A percentile compares a stretch with the other conserved stretches of the same genome.
phyloP scores from a whole-genome alignment of 2,888 invertebrate species.

The Cephus rjabovi region DNA sequence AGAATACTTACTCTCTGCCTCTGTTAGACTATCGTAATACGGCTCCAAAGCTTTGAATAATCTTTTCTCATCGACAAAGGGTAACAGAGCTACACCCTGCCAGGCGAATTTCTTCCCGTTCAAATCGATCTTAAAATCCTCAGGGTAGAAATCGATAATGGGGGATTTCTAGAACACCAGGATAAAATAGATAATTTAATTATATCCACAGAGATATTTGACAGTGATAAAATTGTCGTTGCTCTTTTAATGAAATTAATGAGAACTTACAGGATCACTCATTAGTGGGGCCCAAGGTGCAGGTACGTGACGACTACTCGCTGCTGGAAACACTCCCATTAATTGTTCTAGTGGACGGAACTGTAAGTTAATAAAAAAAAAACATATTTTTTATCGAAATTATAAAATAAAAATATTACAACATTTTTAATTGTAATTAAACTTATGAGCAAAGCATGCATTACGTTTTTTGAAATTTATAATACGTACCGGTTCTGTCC shows the following conservation, averaged over 20 bases:
- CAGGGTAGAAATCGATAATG: constrained; percentile 99
- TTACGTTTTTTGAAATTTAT: neutral
- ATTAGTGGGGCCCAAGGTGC: constrained; percentile 93
- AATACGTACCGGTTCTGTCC: constrained; percentile 84
- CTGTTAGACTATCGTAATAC: constrained; percentile 83
- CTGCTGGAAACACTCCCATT: constrained; percentile 99
- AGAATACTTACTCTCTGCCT: constrained; percentile 79
- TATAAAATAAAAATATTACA: constrained; percentile 5
- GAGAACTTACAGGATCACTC: constrained; percentile 82
- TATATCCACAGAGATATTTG: neutral
- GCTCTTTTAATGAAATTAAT: neutral
- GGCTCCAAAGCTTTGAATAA: constrained; percentile 85
- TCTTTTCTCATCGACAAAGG: constrained; percentile 95
- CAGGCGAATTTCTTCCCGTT: constrained; percentile 99
- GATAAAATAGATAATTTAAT: constrained; percentile 17
- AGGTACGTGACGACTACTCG: constrained; percentile 94
- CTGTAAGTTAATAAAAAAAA: constrained; percentile 66
- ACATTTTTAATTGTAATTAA: neutral
- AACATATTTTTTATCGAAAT: neutral
- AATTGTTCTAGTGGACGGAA: constrained; percentile 98
- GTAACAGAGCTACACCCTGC: constrained; percentile 98
- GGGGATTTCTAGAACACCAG: constrained; percentile 78
- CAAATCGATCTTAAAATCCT: constrained; percentile 96
- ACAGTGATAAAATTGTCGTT: neutral
- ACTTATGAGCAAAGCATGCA: neutral